phyloP scores from a whole-genome alignment of 2,888 invertebrate genomes.

The Papilio demoleus region DNA sequence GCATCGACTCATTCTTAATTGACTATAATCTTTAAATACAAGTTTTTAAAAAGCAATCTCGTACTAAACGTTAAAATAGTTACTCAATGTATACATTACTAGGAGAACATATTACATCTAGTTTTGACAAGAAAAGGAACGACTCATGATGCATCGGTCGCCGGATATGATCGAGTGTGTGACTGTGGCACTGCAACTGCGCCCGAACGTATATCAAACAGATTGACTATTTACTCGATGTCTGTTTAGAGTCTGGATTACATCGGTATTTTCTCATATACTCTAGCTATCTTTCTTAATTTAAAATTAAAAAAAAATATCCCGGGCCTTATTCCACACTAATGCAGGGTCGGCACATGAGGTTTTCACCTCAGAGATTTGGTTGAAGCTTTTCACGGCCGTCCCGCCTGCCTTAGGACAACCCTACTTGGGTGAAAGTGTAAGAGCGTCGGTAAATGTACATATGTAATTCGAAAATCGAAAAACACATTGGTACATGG shows the following conservation, averaged over 20 bases:
- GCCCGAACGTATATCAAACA: slow-evolving; percentile 19
- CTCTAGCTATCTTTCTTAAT: too few species aligned
- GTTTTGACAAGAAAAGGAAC: slow-evolving; percentile 4
- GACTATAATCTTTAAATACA: background rate
- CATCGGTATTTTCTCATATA: background rate
- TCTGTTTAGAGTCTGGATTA: slow-evolving; percentile 8
- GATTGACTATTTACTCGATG: slow-evolving; percentile 11
- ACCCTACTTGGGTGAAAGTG: too few species aligned
- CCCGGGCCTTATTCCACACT: too few species aligned
- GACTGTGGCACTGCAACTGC: slow-evolving; percentile 13
- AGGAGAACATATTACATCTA: background rate
- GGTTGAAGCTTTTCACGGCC: too few species aligned
- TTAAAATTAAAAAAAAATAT: too few species aligned
- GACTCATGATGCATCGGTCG: slow-evolving; percentile 11
- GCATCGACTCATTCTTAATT: background rate
- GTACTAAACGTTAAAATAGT: background rate
- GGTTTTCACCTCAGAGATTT: too few species aligned
- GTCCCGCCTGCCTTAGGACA: too few species aligned
- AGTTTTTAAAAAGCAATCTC: background rate
- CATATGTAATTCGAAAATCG: too few species aligned
- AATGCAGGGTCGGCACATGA: too few species aligned
- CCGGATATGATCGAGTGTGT: slow-evolving; percentile 27
- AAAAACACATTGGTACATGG: too few species aligned
- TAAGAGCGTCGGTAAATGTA: too few species aligned
- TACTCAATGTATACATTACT: background rate